Conservation (phyloP, 1,140 invertebrate species). For the Oryctes rhinoceros region DNA sequence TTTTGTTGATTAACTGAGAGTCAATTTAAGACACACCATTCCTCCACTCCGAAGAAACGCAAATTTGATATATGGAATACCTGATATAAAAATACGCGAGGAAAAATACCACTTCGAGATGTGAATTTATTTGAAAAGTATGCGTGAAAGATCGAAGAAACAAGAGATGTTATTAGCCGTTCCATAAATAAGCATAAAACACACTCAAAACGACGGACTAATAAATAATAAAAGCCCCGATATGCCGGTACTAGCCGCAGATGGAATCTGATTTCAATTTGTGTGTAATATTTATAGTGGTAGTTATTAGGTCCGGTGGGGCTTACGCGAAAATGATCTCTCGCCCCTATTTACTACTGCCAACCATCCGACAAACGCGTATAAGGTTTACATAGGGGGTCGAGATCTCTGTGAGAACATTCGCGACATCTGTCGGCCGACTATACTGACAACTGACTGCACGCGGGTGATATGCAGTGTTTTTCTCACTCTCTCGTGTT, state of each 20-base stretch:
- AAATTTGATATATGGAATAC: no score
- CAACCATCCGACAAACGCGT: background rate
- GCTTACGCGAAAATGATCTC: conserved; percentile 23
- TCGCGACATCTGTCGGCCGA: conserved; percentile 26
- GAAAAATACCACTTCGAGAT: no score
- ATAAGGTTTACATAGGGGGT: background rate
- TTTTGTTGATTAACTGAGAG: no score
- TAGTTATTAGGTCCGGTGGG: conserved; percentile 37
- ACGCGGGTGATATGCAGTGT: background rate
- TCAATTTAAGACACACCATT: no score
- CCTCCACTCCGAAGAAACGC: no score
- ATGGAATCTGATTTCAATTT: conserved; percentile 38
- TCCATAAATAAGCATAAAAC: conserved; percentile 29
- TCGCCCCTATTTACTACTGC: conserved; percentile 1
- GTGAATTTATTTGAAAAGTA: no score
- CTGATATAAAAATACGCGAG: no score
- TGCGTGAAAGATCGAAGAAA: background rate
- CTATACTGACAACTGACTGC: background rate
- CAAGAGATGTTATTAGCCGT: background rate
- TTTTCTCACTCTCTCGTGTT: background rate
- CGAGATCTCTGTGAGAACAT: background rate
- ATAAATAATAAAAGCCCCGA: conserved; percentile 13
- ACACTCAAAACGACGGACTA: background rate
- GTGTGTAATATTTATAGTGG: conserved; percentile 39
- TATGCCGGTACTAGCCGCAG: background rate